Evolutionary conservation across 2,888 invertebrate genomes (phyloP), one percentile per base, ranked within the genome.

Genomic region (Eilema depressum): DNA sequence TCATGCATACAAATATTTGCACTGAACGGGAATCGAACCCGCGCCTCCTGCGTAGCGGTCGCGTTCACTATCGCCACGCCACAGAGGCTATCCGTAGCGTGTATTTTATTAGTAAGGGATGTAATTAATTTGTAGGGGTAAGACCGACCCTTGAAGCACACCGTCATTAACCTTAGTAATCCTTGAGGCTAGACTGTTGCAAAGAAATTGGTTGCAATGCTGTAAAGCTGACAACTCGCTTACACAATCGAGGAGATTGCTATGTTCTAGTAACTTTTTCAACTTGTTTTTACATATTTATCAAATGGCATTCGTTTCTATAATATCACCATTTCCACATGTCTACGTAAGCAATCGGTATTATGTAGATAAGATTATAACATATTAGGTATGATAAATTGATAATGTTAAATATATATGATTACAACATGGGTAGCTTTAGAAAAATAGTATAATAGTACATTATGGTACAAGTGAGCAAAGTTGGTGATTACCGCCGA

Each of bases 331-430:
- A 66, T 70, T 57, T 56, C 63, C 73, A 63, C 71, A 33, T 66
- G 62, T 57, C 71, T 74, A 77, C 59, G 74, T 72, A 69, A 70
- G 77, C 78, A 74, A 74, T 76, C 69, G 73, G 78, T 82, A 82
- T 84, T 84, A 82, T 68, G 53, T 69, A 74, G 87, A 86, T 88
- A 88, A 87, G 87, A 86, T 83, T 83, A 75, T 76, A 72, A 73
- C 57, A 76, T 72, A 60, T 66, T 76, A 74, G 25, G 76, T 75
- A 79, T 78, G 67, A 68, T 60, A 66, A 59, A 60, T 17, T 71
- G 81, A 83, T 82, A 83, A 80, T 56, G 66, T 73, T 71, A 75
- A 74, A 78, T 78, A 68, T 69, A 69, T 73, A 72, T 68, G 77
- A 77, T 77, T 73, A 68, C 28, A 68, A 56, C 61, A 68, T 23